A percentile compares a stretch with the other conserved stretches of the same genome.
phyloP scores from a whole-genome alignment of 2,888 invertebrate genomes.

The Notodonta dromedarius region DNA sequence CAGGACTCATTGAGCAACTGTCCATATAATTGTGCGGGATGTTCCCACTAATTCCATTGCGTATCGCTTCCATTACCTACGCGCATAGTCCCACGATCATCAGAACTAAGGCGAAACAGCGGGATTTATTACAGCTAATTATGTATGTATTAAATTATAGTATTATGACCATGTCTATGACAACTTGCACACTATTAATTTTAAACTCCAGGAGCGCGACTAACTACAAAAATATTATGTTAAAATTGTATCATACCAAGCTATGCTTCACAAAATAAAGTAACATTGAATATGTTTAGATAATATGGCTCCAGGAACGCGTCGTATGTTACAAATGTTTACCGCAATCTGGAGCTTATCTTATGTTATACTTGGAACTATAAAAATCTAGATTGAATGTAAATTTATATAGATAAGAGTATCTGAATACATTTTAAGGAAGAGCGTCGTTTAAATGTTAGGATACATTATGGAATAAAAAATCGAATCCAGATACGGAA shows the following conservation, averaged over 20 bases:
- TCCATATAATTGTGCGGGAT: no score
- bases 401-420: constrained; percentile 28
- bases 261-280: constrained; percentile 39
- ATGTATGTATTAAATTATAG: constrained; percentile 34
- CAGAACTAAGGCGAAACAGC: not conserved
- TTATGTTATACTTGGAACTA: constrained; percentile 33
- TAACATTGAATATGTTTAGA: constrained; percentile 38
- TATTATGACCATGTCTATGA: constrained; percentile 41
- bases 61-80: no score
- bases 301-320: constrained; percentile 34
- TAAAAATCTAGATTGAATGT: constrained; percentile 35
- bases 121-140: constrained; percentile 28
- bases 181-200: constrained; percentile 32
- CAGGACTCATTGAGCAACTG: no score
- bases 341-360: constrained; percentile 20
- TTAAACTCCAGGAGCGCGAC: constrained; percentile 37
- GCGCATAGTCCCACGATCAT: not conserved
- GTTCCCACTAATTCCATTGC: no score
- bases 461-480: constrained; percentile 19
- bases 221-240: constrained; percentile 29
- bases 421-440: constrained; percentile 37
- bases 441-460: constrained; percentile 37
- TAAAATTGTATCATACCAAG: constrained; percentile 34
- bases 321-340: constrained; percentile 20
- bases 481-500: constrained; percentile 21